Base-by-base conservation (phyloP, 1,140 invertebrate species). In the Penaeus indicus region DNA sequence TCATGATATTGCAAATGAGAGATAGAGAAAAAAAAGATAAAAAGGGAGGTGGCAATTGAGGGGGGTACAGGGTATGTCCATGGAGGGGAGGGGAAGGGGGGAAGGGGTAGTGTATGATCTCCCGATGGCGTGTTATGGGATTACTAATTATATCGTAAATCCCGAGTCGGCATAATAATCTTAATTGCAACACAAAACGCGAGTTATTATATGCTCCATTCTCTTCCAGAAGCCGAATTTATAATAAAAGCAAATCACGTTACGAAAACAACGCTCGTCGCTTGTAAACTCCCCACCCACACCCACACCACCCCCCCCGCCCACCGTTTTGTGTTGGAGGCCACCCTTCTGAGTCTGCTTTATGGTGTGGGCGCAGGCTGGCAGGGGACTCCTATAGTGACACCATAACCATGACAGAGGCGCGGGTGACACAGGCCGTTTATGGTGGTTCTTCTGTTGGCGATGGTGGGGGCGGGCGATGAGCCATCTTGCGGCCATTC, bases 201-300 rank as follows among this genome's bases (percentile, higher is more conserved):
- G 87, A 84, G 87, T 88, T 88, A 84, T 88, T 84, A 88, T 88
- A 88, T 84, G 82, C 87, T 84, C 84, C 83, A 88, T 88, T 88
- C 78, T 79, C 87, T 88, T 84, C 78, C 87, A 88, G 87, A 88
- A 88, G 87, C 87, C 32, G 87, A 88, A 82, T 88, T 42, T 88
- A 88, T 84, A 88, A 88, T 84, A 88, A 88, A 77, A 72, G 60
- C 61, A 84, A 88, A n/a, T 78, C 25, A 78, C 32, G 27, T 32
- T 78, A 88, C 81, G 54, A 84, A 88, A 88, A 88, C 87, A 88
- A 88, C 84, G 87, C 84, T 79, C 84, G 80, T 84, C 87, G 82
- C 32, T 63, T 84, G 72, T 84, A 88, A 88, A 64, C 16, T 11
- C 4, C 54, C 16, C 54, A 0, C 54, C 54, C 0, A 42, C 38